Evolutionary conservation across 2,113 vertebrate genomes (phyloP).

Genomic region (Pteruthius melanotis): DNA sequence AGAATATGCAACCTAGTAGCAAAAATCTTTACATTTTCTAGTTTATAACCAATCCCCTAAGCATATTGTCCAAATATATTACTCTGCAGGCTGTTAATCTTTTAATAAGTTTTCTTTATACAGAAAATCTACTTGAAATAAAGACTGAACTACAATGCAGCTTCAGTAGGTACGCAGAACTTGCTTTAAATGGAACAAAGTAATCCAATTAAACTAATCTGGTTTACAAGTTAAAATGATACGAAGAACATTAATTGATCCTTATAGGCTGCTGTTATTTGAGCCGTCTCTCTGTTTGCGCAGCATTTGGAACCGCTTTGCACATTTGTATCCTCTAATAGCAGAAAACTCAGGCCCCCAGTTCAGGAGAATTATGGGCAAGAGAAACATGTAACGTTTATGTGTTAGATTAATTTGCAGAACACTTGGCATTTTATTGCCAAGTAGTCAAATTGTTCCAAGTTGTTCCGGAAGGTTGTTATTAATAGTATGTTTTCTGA

Average conservation of each 20-base stretch:
- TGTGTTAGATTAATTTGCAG: conserved; percentile 82
- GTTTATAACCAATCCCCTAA: conserved; percentile 35
- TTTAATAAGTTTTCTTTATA: conserved; percentile 49
- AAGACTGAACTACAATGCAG: conserved; percentile 18
- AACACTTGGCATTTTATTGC: conserved; percentile 86
- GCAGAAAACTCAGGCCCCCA: conserved; percentile 49
- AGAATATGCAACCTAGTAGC: neutral
- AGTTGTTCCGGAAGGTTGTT: conserved; percentile 88
- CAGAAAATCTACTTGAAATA: conserved; percentile 35
- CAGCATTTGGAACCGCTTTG: conserved; percentile 68
- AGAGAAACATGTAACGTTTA: conserved; percentile 74
- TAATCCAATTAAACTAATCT: conserved; percentile 67
- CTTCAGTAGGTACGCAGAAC: conserved; percentile 23
- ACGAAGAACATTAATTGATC: conserved; percentile 54
- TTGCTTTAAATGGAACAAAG: conserved; percentile 58
- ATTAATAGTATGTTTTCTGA: conserved; percentile 87
- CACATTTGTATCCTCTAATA: conserved; percentile 52
- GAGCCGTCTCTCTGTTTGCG: conserved; percentile 43
- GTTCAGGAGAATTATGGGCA: conserved; percentile 68
- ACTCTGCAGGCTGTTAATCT: conserved; percentile 54
- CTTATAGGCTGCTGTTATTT: conserved; percentile 45
- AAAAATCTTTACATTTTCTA: conserved; percentile 9
- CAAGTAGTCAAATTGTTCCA: conserved; percentile 88
- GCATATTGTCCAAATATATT: conserved; percentile 39
- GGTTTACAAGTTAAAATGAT: conserved; percentile 65